Conservation (phyloP, 2,797 vertebrate genomes). For the Hylomyscus alleni region DNA sequence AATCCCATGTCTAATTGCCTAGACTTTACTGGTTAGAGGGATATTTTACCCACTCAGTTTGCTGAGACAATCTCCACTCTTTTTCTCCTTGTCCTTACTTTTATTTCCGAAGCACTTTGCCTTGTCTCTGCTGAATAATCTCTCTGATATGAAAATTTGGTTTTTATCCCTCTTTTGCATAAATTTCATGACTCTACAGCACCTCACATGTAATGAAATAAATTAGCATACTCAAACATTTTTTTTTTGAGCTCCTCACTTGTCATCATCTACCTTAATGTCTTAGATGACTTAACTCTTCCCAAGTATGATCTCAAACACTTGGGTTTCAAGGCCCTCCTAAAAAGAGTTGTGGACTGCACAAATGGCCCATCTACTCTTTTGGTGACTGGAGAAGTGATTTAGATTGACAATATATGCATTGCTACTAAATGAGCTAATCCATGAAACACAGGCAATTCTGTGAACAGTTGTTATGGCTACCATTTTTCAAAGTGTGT, state of each 20-base stretch:
- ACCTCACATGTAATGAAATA: not conserved
- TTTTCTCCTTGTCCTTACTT: constrained; percentile 15
- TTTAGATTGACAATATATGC: not conserved
- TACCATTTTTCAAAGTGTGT: constrained; percentile 28
- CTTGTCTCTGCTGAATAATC: not conserved
- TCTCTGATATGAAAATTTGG: constrained; percentile 51
- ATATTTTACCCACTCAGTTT: not conserved
- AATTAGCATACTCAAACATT: not conserved
- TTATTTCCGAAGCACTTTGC: not conserved
- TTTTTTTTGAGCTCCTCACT: not conserved
- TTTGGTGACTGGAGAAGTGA: constrained; percentile 26
- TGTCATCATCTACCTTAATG: not conserved
- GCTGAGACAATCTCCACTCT: not conserved
- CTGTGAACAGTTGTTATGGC: not conserved
- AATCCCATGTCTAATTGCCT: not conserved
- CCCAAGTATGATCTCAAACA: constrained; percentile 42
- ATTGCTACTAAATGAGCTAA: not conserved
- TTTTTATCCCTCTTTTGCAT: constrained; percentile 42
- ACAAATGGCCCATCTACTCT: not conserved
- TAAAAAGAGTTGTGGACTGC: constrained; percentile 34
- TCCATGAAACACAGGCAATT: not conserved
- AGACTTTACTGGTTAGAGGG: not conserved
- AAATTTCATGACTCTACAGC: not conserved
- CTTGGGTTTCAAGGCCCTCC: not conserved
- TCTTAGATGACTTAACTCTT: not conserved